These are phyloP conservation scores for Xenus cinereus DNA, from an alignment of 2,113 vertebrate species.

Conservation along the genomic window DNA sequence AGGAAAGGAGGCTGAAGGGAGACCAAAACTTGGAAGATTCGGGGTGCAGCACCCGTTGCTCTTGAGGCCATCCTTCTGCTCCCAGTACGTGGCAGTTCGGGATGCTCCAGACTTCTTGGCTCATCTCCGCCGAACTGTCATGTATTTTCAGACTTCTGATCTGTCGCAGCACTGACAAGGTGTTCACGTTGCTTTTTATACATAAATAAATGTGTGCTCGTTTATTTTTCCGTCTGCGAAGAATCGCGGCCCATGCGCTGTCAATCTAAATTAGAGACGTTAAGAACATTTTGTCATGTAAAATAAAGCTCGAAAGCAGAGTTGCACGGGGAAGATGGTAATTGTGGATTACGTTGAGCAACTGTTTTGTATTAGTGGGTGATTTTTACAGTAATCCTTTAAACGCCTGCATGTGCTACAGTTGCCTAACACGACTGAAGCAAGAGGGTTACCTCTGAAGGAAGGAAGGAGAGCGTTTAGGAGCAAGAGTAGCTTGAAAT, in stretches of 20 bases:
- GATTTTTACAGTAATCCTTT: not conserved
- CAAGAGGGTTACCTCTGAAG: not conserved
- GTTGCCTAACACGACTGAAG: not conserved
- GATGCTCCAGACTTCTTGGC: not conserved
- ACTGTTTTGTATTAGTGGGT: not conserved
- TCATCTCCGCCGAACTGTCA: not conserved
- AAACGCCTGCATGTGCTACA: not conserved
- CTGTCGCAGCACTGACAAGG: not conserved
- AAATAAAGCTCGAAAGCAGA: slow-evolving; percentile 30
- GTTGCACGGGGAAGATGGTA: slow-evolving; percentile 11
- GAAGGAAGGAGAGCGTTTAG: not conserved
- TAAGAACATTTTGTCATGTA: slow-evolving; percentile 36
- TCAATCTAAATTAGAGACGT: slow-evolving; percentile 55
- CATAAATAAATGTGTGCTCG: slow-evolving; percentile 32
- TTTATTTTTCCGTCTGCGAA: slow-evolving; percentile 11
- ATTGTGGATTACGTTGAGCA: slow-evolving; percentile 31
- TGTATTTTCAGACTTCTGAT: not conserved
- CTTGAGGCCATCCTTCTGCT: not conserved
- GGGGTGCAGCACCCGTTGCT: not conserved
- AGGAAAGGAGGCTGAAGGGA: no score
- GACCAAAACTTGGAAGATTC: not conserved
- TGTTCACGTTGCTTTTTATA: not conserved
- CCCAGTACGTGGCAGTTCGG: not conserved
- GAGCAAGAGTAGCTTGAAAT: not conserved
- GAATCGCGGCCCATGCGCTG: not conserved